These are phyloP conservation scores for Paramormyrops hopkinsi DNA, from an alignment of 2,797 vertebrate species.

Conservation along the genomic window DNA sequence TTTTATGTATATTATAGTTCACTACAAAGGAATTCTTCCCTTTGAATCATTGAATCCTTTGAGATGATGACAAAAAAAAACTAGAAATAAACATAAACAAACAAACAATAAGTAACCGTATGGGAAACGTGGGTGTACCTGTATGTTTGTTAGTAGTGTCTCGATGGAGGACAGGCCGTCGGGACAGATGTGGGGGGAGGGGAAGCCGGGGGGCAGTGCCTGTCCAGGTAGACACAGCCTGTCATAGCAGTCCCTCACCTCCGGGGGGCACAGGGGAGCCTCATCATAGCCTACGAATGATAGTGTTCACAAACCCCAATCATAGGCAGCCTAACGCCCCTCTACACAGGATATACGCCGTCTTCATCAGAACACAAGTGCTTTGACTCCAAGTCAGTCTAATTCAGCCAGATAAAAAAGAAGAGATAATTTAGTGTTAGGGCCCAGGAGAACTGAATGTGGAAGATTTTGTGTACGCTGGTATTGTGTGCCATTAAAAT, in stretches of 20 bases:
- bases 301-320: not conserved
- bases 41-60: not conserved
- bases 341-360: not conserved
- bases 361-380: not conserved
- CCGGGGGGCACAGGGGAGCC: slow-evolving; percentile 77
- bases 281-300: slow-evolving; percentile 59
- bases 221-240: slow-evolving; percentile 85
- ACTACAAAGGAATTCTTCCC: not conserved
- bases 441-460: not conserved
- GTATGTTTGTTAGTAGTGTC: slow-evolving; percentile 98
- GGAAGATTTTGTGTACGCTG: slow-evolving; percentile 29
- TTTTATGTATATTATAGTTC: not conserved
- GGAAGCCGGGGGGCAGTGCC: slow-evolving; percentile 85
- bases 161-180: slow-evolving; percentile 99
- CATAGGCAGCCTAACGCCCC: not conserved
- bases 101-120: not conserved
- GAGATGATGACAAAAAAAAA: not conserved
- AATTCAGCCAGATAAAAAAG: not conserved
- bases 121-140: slow-evolving; percentile 59
- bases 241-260: slow-evolving; percentile 84
- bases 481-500: not conserved
- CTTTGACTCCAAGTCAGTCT: not conserved
- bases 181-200: slow-evolving; percentile 92
- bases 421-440: not conserved
- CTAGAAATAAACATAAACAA: not conserved